A percentile compares a stretch with the other conserved stretches of the same genome.
Conservation (phyloP, 2,113 vertebrate species). For the Pimephales promelas region DNA sequence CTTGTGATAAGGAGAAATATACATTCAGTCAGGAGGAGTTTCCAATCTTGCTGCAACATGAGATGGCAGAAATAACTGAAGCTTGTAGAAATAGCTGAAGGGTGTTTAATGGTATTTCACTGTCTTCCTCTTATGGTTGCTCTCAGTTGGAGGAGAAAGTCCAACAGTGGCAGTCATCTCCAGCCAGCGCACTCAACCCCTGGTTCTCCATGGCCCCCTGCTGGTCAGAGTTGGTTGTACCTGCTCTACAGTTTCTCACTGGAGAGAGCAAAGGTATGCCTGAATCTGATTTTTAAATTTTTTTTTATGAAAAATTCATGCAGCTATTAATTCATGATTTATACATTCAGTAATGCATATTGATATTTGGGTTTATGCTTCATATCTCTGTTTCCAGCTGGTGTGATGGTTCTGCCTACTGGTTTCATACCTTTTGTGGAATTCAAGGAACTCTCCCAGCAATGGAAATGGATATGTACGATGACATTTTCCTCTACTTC, state of each 20-base stretch:
- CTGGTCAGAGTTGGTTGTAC: conserved; percentile 92
- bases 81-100: neutral
- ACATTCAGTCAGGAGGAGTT: neutral
- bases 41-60: neutral
- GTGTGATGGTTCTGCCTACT: conserved; percentile 80
- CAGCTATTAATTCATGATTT: neutral
- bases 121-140: conserved; percentile 17
- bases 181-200: conserved; percentile 88
- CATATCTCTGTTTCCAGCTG: conserved; percentile 62
- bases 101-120: neutral
- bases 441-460: conserved; percentile 89
- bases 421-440: conserved; percentile 92
- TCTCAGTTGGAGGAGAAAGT: conserved; percentile 92
- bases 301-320: neutral
- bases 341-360: neutral
- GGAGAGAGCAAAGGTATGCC: conserved; percentile 88
- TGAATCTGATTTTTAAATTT: neutral
- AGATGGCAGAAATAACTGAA: neutral
- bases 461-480: conserved; percentile 94
- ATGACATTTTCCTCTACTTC: conserved; percentile 7
- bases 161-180: conserved; percentile 89
- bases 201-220: conserved; percentile 92
- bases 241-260: conserved; percentile 90
- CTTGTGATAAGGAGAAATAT: neutral
- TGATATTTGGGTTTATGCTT: neutral